Evolutionary conservation across 2,113 vertebrate genomes (phyloP).

Genomic region (Lepus europaeus): DNA sequence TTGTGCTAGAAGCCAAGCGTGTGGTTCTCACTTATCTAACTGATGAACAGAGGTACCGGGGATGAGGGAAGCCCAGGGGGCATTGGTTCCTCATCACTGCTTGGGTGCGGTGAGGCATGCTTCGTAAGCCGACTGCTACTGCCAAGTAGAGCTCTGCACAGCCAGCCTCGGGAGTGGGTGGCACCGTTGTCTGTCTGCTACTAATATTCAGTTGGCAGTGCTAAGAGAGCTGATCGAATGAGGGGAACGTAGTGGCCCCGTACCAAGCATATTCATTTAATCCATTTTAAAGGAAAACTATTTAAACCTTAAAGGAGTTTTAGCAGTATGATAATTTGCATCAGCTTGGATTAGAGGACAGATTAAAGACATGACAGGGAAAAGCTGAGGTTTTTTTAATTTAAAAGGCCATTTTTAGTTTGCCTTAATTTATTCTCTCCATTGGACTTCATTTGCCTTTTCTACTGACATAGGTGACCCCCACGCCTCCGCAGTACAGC

Average conservation of each 20-base stretch:
- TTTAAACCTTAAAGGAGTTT: conserved; percentile 24
- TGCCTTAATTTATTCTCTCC: conserved; percentile 7
- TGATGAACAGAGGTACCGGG: not conserved
- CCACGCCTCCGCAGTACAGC: conserved; percentile 36
- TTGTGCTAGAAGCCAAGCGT: not conserved
- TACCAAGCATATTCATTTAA: not conserved
- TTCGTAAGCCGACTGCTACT: not conserved
- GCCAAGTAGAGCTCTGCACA: not conserved
- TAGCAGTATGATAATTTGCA: not conserved
- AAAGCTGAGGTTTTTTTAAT: conserved; percentile 40
- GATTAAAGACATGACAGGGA: not conserved
- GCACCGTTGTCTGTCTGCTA: not conserved
- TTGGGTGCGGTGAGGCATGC: not conserved
- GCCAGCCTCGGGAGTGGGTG: not conserved
- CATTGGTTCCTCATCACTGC: not conserved
- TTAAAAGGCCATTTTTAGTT: conserved; percentile 57
- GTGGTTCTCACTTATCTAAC: not conserved
- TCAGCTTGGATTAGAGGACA: conserved; percentile 41
- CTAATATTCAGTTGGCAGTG: not conserved
- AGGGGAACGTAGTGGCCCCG: not conserved
- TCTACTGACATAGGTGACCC: conserved; percentile 69
- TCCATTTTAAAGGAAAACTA: conserved; percentile 11
- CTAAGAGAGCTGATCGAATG: not conserved
- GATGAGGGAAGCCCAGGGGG: not conserved
- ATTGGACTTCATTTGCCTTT: conserved; percentile 49